Evolutionary conservation across 2,113 vertebrate species (phyloP).

Genomic region (Brachyhypopomus gauderio): DNA sequence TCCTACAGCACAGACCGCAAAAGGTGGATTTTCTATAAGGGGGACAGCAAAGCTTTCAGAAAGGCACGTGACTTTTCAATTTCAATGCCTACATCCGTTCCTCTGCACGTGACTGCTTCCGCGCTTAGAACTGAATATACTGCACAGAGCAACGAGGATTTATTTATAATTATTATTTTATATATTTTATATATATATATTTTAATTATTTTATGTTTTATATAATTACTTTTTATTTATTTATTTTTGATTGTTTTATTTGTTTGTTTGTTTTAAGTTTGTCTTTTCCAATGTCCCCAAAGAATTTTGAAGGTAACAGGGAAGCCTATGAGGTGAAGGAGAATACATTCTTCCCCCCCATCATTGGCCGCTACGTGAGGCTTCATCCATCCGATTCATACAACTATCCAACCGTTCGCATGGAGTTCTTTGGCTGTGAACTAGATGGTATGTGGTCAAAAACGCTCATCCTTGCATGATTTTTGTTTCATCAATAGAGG

Average conservation of each 20-base stretch:
- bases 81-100: background rate
- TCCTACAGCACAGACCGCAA: conserved; percentile 85
- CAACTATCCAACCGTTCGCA: conserved; percentile 82
- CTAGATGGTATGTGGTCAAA: conserved; percentile 79
- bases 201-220: too few species aligned
- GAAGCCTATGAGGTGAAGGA: conserved; percentile 74
- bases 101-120: background rate
- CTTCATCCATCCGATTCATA: conserved; percentile 79
- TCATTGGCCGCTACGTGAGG: conserved; percentile 86
- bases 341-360: conserved; percentile 85
- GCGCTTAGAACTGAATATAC: too few species aligned
- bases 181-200: too few species aligned
- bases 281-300: conserved; percentile 17
- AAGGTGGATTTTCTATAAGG: conserved; percentile 86
- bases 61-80: conserved; percentile 73
- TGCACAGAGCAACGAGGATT: too few species aligned
- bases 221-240: too few species aligned
- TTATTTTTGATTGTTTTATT: too few species aligned
- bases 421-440: conserved; percentile 93
- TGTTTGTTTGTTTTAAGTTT: background rate
- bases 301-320: conserved; percentile 87
- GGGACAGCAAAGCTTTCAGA: conserved; percentile 73
- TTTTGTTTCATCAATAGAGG: background rate
- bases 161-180: too few species aligned
- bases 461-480: background rate